Evolutionary conservation across 2,888 invertebrate genomes (phyloP).

Genomic region (Agriopis aurantiaria): DNA sequence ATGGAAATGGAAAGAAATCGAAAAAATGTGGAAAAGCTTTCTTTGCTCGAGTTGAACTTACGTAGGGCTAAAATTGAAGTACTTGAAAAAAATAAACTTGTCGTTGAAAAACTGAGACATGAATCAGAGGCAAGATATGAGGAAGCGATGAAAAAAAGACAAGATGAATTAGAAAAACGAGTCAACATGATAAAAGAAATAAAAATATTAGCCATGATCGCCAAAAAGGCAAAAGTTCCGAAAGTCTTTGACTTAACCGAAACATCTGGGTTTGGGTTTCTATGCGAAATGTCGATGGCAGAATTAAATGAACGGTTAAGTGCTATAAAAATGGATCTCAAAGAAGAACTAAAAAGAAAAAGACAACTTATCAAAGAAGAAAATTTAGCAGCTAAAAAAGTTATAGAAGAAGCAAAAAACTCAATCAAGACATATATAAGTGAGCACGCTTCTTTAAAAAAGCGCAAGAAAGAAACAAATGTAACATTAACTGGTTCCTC

Average conservation of each 20-base stretch:
- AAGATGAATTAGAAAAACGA: constrained; percentile 80
- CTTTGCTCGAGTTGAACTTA: constrained; percentile 65
- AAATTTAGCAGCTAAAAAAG: constrained; percentile 75
- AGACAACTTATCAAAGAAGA: constrained; percentile 73
- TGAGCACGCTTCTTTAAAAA: constrained; percentile 63
- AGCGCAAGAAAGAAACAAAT: constrained; percentile 62
- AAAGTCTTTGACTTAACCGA: constrained; percentile 87
- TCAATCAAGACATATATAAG: constrained; percentile 71
- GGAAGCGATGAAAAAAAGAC: constrained; percentile 75
- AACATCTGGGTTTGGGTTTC: constrained; percentile 84
- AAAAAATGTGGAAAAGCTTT: constrained; percentile 75
- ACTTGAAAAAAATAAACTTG: constrained; percentile 65
- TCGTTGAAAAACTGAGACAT: constrained; percentile 66
- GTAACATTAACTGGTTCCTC: constrained; percentile 47
- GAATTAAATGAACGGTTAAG: constrained; percentile 86
- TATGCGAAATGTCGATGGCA: constrained; percentile 89
- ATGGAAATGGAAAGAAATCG: constrained; percentile 80
- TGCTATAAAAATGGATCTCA: constrained; percentile 79
- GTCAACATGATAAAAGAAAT: constrained; percentile 83
- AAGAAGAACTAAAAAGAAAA: constrained; percentile 84
- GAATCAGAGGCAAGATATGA: constrained; percentile 65
- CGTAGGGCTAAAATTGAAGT: constrained; percentile 66
- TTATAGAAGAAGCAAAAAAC: constrained; percentile 78
- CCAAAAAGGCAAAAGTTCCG: constrained; percentile 80
- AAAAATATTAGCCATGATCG: constrained; percentile 77